Conservation (phyloP, 2,888 invertebrate genomes). For the Catocala fraxini region DNA sequence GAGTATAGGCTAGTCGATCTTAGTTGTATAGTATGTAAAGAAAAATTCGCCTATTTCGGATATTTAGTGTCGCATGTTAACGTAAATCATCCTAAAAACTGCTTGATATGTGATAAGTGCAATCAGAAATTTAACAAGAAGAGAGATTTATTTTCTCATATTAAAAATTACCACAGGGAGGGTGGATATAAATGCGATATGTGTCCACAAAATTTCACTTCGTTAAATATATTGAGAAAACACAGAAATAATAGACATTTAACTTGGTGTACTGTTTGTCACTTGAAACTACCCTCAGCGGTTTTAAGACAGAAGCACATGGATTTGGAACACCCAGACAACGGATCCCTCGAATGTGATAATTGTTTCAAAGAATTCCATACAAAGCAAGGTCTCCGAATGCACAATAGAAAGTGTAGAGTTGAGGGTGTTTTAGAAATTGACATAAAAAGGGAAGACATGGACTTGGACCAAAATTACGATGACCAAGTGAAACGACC, state of each 20-base stretch:
- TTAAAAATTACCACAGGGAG: slow-evolving; percentile 81
- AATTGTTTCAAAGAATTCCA: slow-evolving; percentile 78
- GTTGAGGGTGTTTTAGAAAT: slow-evolving; percentile 64
- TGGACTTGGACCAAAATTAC: slow-evolving; percentile 72
- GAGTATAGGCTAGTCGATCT: slow-evolving; percentile 73
- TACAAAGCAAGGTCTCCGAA: slow-evolving; percentile 77
- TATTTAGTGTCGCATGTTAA: slow-evolving; percentile 81
- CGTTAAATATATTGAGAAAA: slow-evolving; percentile 76
- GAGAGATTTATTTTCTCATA: slow-evolving; percentile 78
- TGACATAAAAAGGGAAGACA: slow-evolving; percentile 72
- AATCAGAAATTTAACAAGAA: slow-evolving; percentile 80
- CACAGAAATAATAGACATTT: slow-evolving; percentile 77
- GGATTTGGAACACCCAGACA: slow-evolving; percentile 78
- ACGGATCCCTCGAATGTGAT: slow-evolving; percentile 76
- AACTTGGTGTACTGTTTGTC: slow-evolving; percentile 75
- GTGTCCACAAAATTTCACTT: slow-evolving; percentile 73
- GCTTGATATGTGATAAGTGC: slow-evolving; percentile 78
- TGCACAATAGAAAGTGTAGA: slow-evolving; percentile 79
- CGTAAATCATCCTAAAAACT: slow-evolving; percentile 78
- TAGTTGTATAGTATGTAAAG: slow-evolving; percentile 70
- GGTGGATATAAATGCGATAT: slow-evolving; percentile 78
- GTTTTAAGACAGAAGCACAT: slow-evolving; percentile 78
- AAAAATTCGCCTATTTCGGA: slow-evolving; percentile 78
- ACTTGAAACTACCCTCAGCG: slow-evolving; percentile 76
- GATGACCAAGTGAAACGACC: slow-evolving; percentile 69